These are phyloP conservation scores for Thalassarche chlororhynchos DNA, from an alignment of 2,113 vertebrate species.

Conservation along the genomic window DNA sequence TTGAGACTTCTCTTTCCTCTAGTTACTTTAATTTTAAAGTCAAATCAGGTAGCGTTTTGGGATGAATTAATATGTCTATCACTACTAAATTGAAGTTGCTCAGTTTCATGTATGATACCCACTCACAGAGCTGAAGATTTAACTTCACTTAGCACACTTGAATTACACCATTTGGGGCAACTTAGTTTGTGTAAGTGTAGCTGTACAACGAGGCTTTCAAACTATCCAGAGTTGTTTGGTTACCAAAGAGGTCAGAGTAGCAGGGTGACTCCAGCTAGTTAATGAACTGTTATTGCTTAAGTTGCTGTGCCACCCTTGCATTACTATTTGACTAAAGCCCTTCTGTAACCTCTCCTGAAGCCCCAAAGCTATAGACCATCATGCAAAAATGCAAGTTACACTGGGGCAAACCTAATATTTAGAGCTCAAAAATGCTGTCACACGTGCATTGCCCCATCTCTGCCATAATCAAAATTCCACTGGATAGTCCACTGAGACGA, in stretches of 20 bases:
- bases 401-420: neutral
- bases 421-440: neutral
- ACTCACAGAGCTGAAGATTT: neutral
- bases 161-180: neutral
- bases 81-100: neutral
- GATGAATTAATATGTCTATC: neutral
- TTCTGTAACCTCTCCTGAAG: neutral
- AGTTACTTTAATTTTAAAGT: neutral
- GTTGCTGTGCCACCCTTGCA: neutral
- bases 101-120: neutral
- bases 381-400: neutral
- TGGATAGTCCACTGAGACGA: neutral
- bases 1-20: neutral
- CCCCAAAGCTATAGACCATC: neutral
- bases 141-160: neutral
- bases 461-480: neutral
- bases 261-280: neutral
- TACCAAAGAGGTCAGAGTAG: neutral
- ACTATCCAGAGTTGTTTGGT: neutral
- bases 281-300: neutral
- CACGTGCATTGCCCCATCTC: neutral
- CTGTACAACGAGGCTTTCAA: neutral
- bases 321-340: neutral
- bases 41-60: neutral
- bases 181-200: neutral